Base-by-base conservation (phyloP, 2,113 vertebrate species). In the Dasypus novemcinctus region DNA sequence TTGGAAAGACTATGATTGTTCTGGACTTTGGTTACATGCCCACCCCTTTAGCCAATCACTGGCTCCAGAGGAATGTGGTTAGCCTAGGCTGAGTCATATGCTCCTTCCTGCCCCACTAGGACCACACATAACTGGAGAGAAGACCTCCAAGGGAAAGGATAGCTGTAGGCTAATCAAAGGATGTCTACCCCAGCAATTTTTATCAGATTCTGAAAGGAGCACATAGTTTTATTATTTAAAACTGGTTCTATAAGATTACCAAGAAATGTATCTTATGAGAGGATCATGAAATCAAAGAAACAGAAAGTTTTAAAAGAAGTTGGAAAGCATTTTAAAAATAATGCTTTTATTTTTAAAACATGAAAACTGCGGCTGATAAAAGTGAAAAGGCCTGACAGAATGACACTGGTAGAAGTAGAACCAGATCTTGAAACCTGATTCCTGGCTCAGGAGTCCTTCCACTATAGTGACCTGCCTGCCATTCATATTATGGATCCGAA, bases 341-440 rank as follows among this genome's bases (percentile, higher is more conserved):
- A 38, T 31, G 6, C 13, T 71, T 17, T 72, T 88, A 5, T 27
- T 57, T 87, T 76, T 54, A 15, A 41, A 43, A 36, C 27, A 9
- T 27, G 6, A 14, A 52, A n/a, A 31, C 5, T 31, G 25, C 92
- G 5, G 18, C 63, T 23, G 63, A 79, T n/a, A 36, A 57, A 52
- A 25, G 13, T 57, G 72, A 41, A 94, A 20, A 9, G 75, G 1
- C 31, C 78, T 59, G 63, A 49, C 25, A 41, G 7, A 38, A 41
- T 5, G 9, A 2, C 3, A 46, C 3, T 0, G 1, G 25, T 21
- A 63, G 20, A 74, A 38, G 29, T 0, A 69, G 49, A 25, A 2
- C 9, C 11, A n/a, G 29, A 5, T 20, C 54, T 29, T 17, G 15
- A 80, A 63, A 85, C 36, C 10, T 7, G 8, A 27, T 83, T 75